Evolutionary conservation across 2,888 invertebrate genomes (phyloP).

Genomic region (Dusona sp.): DNA sequence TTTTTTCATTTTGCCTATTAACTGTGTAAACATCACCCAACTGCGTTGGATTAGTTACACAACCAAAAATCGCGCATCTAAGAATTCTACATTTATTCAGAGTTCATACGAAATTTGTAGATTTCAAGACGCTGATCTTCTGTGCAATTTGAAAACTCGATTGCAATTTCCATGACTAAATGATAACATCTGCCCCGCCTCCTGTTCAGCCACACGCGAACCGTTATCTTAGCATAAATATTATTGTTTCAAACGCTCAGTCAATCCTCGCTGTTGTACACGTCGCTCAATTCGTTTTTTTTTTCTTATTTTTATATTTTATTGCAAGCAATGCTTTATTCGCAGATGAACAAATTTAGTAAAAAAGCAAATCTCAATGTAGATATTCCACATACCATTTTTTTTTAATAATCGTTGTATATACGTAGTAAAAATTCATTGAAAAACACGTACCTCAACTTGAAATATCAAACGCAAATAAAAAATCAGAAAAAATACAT

Average conservation of each 20-base stretch:
- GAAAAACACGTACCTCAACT: not conserved
- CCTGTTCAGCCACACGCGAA: constrained; percentile 28
- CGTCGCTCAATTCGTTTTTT: constrained; percentile 16
- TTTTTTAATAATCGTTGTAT: not conserved
- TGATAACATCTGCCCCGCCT: constrained; percentile 40
- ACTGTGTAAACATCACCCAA: not conserved
- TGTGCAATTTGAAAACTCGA: constrained; percentile 12
- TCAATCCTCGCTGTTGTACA: constrained; percentile 5
- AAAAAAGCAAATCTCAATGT: not conserved
- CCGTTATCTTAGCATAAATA: constrained; percentile 44
- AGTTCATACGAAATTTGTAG: not conserved
- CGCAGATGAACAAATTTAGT: not conserved
- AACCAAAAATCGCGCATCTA: not conserved
- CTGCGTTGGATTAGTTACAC: no score
- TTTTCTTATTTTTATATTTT: not conserved
- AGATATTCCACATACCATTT: not conserved
- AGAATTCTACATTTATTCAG: not conserved
- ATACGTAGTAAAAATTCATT: not conserved
- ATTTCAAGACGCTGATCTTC: not conserved
- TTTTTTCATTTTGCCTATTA: not conserved
- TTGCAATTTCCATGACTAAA: constrained; percentile 48
- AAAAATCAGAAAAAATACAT: not conserved
- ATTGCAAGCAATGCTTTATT: constrained; percentile 16
- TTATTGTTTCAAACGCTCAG: constrained; percentile 42
- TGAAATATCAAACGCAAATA: not conserved